phyloP scores from a whole-genome alignment of 2,888 invertebrate species.

The Lamproptera curius region DNA sequence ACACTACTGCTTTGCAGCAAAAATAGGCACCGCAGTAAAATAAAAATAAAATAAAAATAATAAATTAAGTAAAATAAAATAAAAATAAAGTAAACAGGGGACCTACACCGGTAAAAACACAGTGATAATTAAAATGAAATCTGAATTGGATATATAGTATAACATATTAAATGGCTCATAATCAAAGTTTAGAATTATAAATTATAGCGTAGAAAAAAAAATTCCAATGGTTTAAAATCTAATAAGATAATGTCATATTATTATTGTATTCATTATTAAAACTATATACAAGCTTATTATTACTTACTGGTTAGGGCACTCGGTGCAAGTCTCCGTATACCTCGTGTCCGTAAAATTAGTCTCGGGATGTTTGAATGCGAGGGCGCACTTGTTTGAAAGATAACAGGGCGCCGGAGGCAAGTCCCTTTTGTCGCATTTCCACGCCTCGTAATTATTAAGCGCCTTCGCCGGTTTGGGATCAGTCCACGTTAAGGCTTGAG shows the following conservation, averaged over 20 bases:
- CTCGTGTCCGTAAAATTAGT: slow-evolving; percentile 88
- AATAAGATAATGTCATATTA: not conserved
- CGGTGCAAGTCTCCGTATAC: slow-evolving; percentile 92
- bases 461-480: slow-evolving; percentile 86
- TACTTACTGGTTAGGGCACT: slow-evolving; percentile 86
- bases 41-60: too few relatives aligned
- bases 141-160: not conserved
- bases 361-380: slow-evolving; percentile 87
- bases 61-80: too few relatives aligned
- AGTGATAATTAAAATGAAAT: not conserved
- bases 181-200: not conserved
- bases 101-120: too few relatives aligned
- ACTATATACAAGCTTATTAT: not conserved
- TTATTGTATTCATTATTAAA: not conserved
- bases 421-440: slow-evolving; percentile 88
- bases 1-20: too few relatives aligned
- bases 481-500: too few relatives aligned
- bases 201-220: too few relatives aligned
- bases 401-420: slow-evolving; percentile 87
- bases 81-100: too few relatives aligned
- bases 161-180: not conserved
- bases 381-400: slow-evolving; percentile 89
- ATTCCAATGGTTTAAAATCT: too few relatives aligned
- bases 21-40: too few relatives aligned
- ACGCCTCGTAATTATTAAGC: slow-evolving; percentile 86